Conservation (phyloP, 2,113 vertebrate species). For the Planiliza haematocheilus region DNA sequence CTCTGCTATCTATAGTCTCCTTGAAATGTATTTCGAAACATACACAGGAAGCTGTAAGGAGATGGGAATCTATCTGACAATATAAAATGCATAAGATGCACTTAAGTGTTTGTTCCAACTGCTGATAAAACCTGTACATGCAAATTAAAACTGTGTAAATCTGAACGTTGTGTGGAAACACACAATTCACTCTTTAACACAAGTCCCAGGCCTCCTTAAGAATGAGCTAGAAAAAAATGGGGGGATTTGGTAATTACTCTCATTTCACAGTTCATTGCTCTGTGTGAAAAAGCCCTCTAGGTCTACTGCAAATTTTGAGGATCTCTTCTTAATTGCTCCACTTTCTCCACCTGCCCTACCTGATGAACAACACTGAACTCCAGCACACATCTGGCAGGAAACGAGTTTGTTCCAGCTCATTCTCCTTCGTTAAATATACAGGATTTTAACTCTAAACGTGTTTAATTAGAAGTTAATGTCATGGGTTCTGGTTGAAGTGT, state of each 20-base stretch:
- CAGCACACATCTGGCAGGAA: background rate
- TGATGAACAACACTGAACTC: conserved; percentile 23
- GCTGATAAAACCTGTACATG: conserved; percentile 22
- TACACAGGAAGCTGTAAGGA: no score
- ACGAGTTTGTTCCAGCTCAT: background rate
- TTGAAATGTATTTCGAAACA: background rate
- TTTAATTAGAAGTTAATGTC: conserved; percentile 16
- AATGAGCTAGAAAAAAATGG: conserved; percentile 9
- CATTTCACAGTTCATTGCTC: conserved; percentile 1
- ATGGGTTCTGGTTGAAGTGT: conserved; percentile 4
- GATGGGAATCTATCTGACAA: conserved; percentile 9
- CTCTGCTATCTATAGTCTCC: background rate
- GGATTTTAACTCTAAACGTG: background rate
- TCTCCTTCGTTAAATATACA: background rate
- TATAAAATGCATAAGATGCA: conserved; percentile 35
- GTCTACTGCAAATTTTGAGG: conserved; percentile 12
- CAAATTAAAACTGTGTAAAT: conserved; percentile 2
- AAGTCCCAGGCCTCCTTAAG: background rate
- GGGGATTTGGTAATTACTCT: conserved; percentile 13
- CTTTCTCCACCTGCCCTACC: conserved; percentile 12
- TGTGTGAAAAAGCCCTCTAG: conserved; percentile 2
- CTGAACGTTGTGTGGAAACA: background rate
- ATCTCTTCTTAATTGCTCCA: conserved; percentile 15
- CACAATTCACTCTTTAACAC: conserved; percentile 23
- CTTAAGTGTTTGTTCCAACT: background rate